These are phyloP conservation scores for Calliphora vicina DNA, from an alignment of 1,140 invertebrate genomes.

Conservation along the genomic window DNA sequence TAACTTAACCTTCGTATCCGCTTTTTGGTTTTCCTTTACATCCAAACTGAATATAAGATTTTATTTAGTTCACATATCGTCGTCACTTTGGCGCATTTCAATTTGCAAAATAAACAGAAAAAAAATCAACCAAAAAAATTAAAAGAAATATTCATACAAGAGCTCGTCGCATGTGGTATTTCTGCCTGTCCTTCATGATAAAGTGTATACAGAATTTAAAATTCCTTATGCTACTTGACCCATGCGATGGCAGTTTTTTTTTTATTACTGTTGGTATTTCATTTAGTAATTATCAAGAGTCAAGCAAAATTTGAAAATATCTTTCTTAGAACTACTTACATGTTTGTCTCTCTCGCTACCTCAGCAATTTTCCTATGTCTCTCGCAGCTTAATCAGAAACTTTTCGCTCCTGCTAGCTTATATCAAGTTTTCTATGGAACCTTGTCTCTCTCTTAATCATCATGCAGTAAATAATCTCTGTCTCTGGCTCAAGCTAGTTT, in stretches of 20 bases:
- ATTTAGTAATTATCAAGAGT: too few species aligned
- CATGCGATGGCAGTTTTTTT: not conserved
- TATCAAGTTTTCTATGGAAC: too few species aligned
- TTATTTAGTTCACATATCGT: not conserved
- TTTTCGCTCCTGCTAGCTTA: too few species aligned
- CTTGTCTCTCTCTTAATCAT: too few species aligned
- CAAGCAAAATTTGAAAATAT: not conserved
- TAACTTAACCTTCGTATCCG: not conserved
- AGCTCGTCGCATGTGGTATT: not conserved
- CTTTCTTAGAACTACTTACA: too few species aligned
- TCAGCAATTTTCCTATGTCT: too few species aligned
- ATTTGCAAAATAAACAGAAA: not conserved
- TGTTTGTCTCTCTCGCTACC: too few species aligned
- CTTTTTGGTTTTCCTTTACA: too few species aligned
- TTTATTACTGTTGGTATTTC: not conserved
- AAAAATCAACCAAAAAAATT: not conserved
- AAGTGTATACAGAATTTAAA: not conserved
- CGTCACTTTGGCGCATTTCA: not conserved
- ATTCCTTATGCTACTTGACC: not conserved
- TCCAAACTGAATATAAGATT: not conserved
- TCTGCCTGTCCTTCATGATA: not conserved
- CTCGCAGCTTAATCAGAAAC: too few species aligned
- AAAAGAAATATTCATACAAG: not conserved
- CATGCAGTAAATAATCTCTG: too few species aligned
- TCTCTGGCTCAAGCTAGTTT: too few species aligned